These are phyloP conservation scores for Myiothlypis coronata DNA, from an alignment of 2,797 vertebrate genomes.

Conservation along the genomic window DNA sequence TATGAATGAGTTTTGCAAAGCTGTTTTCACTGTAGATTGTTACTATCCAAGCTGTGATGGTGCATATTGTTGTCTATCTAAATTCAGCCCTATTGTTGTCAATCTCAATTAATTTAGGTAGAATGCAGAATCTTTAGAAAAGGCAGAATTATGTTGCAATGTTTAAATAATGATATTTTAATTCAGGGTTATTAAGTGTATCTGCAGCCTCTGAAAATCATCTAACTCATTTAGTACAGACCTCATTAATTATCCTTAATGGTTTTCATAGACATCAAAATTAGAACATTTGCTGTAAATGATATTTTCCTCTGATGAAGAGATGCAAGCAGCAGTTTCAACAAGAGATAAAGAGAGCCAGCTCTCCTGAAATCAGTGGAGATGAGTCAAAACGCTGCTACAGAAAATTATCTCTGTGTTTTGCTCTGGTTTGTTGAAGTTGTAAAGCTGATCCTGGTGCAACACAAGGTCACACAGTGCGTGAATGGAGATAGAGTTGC, in stretches of 20 bases:
- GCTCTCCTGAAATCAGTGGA: background rate
- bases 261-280: background rate
- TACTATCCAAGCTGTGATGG: background rate
- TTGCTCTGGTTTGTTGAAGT: background rate
- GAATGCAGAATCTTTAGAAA: background rate
- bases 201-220: background rate
- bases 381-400: background rate
- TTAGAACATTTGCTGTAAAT: background rate
- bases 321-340: background rate
- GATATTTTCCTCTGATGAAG: background rate
- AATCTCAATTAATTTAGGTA: background rate
- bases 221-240: background rate
- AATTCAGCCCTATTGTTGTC: background rate
- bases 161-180: background rate
- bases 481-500: background rate
- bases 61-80: background rate
- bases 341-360: background rate
- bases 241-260: constrained; percentile 1
- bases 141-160: background rate
- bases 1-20: background rate
- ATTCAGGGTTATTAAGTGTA: background rate
- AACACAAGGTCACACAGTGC: background rate
- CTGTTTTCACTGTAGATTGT: background rate
- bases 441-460: background rate
- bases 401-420: background rate